phyloP scores from a whole-genome alignment of 2,888 invertebrate species.

The Artemia sinica region DNA sequence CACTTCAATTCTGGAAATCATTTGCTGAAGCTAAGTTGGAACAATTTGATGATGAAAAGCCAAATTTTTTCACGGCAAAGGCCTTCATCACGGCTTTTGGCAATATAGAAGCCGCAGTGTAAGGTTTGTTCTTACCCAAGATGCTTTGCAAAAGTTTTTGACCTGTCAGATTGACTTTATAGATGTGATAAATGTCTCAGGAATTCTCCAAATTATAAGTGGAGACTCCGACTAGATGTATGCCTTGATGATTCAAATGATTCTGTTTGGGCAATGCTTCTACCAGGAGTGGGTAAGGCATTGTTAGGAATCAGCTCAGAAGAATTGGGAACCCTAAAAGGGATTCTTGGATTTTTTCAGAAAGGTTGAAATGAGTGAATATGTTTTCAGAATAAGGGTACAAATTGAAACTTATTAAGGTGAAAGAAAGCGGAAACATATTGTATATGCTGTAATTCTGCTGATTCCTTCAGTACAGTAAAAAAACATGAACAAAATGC shows the following conservation, averaged over 20 bases:
- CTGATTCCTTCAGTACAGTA: conserved; percentile 61
- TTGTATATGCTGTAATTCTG: conserved; percentile 48
- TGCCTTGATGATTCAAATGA: conserved; percentile 72
- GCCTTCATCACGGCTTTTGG: too few species aligned
- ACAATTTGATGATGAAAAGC: too few species aligned
- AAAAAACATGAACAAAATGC: too few species aligned
- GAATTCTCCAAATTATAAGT: conserved; percentile 66
- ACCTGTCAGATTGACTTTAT: conserved; percentile 67
- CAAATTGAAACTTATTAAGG: too few species aligned
- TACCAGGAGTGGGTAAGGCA: conserved; percentile 63
- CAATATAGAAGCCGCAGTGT: conserved; percentile 75
- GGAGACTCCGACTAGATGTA: conserved; percentile 62
- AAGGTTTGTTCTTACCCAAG: conserved; percentile 70
- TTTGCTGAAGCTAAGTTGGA: too few species aligned
- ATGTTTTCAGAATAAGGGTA: too few species aligned
- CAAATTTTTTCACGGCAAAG: too few species aligned
- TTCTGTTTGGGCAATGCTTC: conserved; percentile 75
- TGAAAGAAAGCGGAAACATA: too few species aligned
- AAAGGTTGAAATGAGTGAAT: conserved; percentile 57
- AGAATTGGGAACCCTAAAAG: conserved; percentile 49
- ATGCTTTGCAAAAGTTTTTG: conserved; percentile 89
- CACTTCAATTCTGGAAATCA: too few species aligned
- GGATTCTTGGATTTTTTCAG: conserved; percentile 50
- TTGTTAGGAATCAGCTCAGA: conserved; percentile 45
- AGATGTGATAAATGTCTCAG: conserved; percentile 87